Conservation (phyloP, 2,113 vertebrate genomes). For the Mormyrus lacerda region DNA sequence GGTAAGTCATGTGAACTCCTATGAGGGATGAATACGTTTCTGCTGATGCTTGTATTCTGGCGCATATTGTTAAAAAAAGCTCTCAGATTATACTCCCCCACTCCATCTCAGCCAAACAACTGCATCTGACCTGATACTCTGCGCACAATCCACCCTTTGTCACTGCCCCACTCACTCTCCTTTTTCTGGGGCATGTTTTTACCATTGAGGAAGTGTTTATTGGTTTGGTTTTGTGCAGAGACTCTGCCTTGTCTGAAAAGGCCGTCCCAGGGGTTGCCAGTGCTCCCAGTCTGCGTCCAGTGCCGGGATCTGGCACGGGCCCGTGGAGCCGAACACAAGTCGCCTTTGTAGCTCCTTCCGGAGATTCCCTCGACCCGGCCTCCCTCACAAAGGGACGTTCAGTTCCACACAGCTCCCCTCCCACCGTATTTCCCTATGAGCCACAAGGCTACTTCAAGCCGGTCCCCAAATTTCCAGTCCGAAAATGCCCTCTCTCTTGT, state of each 20-base stretch:
- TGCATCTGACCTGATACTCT: neutral
- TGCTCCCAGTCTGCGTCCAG: neutral
- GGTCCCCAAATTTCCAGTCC: neutral
- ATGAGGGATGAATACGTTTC: neutral
- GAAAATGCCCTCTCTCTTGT: neutral
- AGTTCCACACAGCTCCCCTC: conserved; percentile 1
- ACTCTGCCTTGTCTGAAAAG: neutral
- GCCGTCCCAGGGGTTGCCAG: neutral
- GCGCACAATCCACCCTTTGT: neutral
- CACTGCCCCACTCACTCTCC: neutral
- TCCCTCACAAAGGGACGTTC: conserved; percentile 15
- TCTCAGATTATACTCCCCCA: neutral
- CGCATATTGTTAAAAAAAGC: neutral
- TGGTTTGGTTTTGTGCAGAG: conserved; percentile 8
- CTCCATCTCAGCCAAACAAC: neutral
- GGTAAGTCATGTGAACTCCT: neutral
- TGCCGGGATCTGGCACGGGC: conserved; percentile 9
- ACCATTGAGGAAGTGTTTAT: neutral
- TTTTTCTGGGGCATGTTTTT: neutral
- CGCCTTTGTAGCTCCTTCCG: conserved; percentile 8
- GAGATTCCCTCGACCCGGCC: conserved; percentile 19
- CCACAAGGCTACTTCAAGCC: neutral
- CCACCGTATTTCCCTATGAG: conserved; percentile 1
- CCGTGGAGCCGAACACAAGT: conserved; percentile 10
- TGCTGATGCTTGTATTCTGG: neutral